phyloP scores from a whole-genome alignment of 2,888 invertebrate species.

The Axea sp. region DNA sequence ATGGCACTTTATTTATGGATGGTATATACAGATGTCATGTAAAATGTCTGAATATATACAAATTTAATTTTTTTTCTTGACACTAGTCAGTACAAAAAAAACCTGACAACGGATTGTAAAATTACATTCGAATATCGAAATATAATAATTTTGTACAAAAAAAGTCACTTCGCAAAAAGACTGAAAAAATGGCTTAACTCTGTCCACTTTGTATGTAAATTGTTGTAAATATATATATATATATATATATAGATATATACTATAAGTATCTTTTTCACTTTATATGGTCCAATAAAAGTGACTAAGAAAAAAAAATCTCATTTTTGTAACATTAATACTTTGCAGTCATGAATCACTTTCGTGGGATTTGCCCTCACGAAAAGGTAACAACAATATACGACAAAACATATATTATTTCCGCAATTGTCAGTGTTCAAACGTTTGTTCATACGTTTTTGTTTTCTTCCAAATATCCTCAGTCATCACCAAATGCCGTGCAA shows the following conservation, averaged over 20 bases:
- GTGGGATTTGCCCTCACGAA: no score
- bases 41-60: slow-evolving; percentile 51
- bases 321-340: slow-evolving; percentile 41
- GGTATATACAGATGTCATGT: slow-evolving; percentile 75
- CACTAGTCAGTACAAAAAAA: slow-evolving; percentile 38
- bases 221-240: no score
- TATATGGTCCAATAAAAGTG: not conserved
- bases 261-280: not conserved
- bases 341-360: no score
- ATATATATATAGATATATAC: no score
- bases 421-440: slow-evolving; percentile 69
- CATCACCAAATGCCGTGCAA: slow-evolving; percentile 79
- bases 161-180: slow-evolving; percentile 7
- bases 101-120: slow-evolving; percentile 20
- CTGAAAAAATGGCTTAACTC: not conserved
- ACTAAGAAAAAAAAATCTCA: slow-evolving; percentile 11
- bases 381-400: not conserved
- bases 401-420: slow-evolving; percentile 9
- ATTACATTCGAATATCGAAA: slow-evolving; percentile 13
- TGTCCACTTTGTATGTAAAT: no score
- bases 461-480: slow-evolving; percentile 77
- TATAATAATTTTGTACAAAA: slow-evolving; percentile 40
- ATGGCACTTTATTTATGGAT: slow-evolving; percentile 72
- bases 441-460: slow-evolving; percentile 76
- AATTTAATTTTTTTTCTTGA: slow-evolving; percentile 28